Evolutionary conservation across 30 jellyfish, hydroid and myxozoan species (phyloP), one percentile per base, ranked within the genome.

Genomic region (Pelagia noctiluca): DNA sequence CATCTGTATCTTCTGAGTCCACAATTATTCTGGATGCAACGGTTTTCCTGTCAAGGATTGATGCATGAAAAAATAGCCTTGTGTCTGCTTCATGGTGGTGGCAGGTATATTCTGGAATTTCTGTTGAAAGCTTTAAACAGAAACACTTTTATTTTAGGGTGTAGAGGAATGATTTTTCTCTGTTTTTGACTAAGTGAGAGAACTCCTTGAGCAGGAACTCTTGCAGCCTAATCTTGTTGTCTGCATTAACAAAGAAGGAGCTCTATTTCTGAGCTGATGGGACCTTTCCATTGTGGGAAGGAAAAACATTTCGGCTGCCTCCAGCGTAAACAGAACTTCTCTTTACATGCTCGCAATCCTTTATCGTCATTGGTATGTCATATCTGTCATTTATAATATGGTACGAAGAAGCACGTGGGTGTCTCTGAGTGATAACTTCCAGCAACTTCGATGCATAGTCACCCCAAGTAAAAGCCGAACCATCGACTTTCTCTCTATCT

Each of bases 171-270:
- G n/a, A n/a, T n/a, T n/a, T n/a, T n/a, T n/a, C n/a, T n/a, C n/a
- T n/a, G n/a, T n/a, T n/a, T n/a, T n/a, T n/a, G n/a, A n/a, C n/a
- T n/a, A n/a, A n/a, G n/a, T n/a, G n/a, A n/a, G n/a, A n/a, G n/a
- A n/a, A n/a, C n/a, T n/a, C n/a, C n/a, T n/a, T n/a, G n/a, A n/a
- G n/a, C n/a, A n/a, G n/a, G n/a, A n/a, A n/a, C n/a, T n/a, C n/a
- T n/a, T n/a, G n/a, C n/a, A n/a, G n/a, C n/a, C n/a, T 26, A 35
- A 61, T 61, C 25, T 61, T 61, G 74, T 61, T 61, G 25, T 35
- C 25, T 31, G 21, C 25, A 19, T 61, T 13, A 31, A 61, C 25
- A 35, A 61, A 61, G 74, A 61, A 61, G 34, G 74, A 2, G 25
- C 25, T 61, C 35, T 18, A 61, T 31, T 61, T 35, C 25, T 61